These are phyloP conservation scores for Poecilia wingei DNA, from an alignment of 2,797 vertebrate species.

Conservation along the genomic window DNA sequence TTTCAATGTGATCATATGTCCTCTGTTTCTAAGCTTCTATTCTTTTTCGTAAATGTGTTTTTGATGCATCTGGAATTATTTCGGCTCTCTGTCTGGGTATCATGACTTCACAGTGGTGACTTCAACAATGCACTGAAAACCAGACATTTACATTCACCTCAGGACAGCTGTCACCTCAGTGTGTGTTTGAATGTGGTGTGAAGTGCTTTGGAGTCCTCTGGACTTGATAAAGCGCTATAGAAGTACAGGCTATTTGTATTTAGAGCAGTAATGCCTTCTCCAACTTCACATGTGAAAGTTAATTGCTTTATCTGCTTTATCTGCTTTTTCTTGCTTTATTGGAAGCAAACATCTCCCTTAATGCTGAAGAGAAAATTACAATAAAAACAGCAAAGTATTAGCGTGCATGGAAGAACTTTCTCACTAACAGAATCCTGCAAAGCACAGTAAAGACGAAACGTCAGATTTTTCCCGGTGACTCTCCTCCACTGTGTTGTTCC, in stretches of 20 bases:
- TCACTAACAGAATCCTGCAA: conserved; percentile 41
- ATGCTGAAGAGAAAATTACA: not conserved
- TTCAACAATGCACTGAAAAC: not conserved
- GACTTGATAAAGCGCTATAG: too few species aligned
- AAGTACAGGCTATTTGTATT: not conserved
- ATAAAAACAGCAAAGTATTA: not conserved
- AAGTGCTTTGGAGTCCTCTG: too few species aligned
- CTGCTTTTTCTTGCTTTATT: not conserved
- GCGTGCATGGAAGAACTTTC: not conserved
- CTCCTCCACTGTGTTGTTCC: conserved; percentile 16
- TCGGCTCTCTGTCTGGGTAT: conserved; percentile 41
- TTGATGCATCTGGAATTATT: conserved; percentile 20
- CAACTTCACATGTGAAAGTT: not conserved
- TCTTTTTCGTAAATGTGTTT: not conserved
- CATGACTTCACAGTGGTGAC: conserved; percentile 27
- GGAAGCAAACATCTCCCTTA: not conserved
- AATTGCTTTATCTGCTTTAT: too few species aligned
- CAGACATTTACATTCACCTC: not conserved
- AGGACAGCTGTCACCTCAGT: too few species aligned
- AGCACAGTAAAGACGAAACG: conserved; percentile 34
- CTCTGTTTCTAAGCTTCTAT: not conserved
- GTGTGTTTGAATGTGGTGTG: too few species aligned
- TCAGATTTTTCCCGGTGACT: conserved; percentile 54
- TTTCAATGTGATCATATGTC: conserved; percentile 40
- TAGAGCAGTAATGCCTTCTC: not conserved